Evolutionary conservation across 2,888 invertebrate species (phyloP), one percentile per base, ranked within the genome.

Genomic region (Oeneis ivallda): DNA sequence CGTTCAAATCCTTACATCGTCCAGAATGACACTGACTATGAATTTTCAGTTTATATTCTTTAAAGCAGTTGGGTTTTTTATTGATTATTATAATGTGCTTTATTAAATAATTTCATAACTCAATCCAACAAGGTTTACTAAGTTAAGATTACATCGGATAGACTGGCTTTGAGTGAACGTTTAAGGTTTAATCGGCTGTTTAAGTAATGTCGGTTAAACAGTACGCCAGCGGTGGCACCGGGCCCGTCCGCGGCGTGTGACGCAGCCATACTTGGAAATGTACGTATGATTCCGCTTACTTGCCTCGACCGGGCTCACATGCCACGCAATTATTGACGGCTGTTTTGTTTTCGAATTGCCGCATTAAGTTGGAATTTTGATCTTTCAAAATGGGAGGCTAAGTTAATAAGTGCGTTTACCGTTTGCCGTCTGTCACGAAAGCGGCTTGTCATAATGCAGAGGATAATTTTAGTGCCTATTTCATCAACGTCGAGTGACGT

Each of bases 281-380:
- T 88, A 90, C 89, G 88, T 90, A 86, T 82, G 80, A 86, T 92
- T 92, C 92, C 89, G 89, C 91, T 91, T 90, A 92, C 83, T 85
- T 74, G 57, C 9, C 72, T 69, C 74, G 54, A 63, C 60, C 9
- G 15, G 79, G 87, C 58, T 87, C 75, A 91, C 87, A 90, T 89
- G 88, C 54, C 73, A 47, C 73, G 15, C 37, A 68, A 62, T 65
- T 34, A 50, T 60, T 59, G 50, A 60, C 64, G 41, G 43, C 53
- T 17, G 26, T 61, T 52, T 32, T 61, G 17, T 58, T 67, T 39
- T 52, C 60, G 49, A 49, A 54, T 62, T 53, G 39, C 26, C n/a
- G 26, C 9, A 49, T 52, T 64, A 59, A 45, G 26, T 58, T 19
- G 53, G 62, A 53, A 62, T 62, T 53, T 62, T 34, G 53, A 54